Conservation (phyloP, 2,888 invertebrate genomes). For the Sarcophaga rosellei region DNA sequence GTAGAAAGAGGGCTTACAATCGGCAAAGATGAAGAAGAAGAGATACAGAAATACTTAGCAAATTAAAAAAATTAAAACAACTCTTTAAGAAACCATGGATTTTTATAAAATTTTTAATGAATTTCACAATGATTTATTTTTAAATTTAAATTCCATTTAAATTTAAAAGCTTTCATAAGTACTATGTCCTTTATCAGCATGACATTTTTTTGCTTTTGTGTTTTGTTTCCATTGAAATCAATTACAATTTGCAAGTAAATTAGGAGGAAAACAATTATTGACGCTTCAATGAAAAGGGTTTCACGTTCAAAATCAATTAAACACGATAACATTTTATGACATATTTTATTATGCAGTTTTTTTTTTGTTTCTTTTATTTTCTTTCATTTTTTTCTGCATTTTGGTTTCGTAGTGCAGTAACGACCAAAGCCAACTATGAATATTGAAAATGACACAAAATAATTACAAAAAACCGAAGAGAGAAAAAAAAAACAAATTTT, state of each 20-base stretch:
- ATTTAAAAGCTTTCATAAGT: background rate
- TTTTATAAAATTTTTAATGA: too few species aligned
- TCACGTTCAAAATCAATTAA: constrained; percentile 43
- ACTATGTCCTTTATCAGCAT: background rate
- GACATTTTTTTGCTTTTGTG: background rate
- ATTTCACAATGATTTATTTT: too few species aligned
- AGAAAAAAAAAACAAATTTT: constrained; percentile 20
- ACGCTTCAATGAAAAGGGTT: constrained; percentile 18
- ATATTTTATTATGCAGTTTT: background rate
- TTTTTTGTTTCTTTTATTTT: too few species aligned
- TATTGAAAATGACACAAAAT: background rate
- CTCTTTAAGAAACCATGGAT: too few species aligned
- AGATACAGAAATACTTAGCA: too few species aligned
- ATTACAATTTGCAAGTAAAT: constrained; percentile 12
- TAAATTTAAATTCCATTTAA: background rate
- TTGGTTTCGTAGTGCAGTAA: background rate
- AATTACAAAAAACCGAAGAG: background rate
- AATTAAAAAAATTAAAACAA: too few species aligned
- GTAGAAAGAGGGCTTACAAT: too few species aligned
- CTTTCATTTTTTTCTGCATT: too few species aligned
- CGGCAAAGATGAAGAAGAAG: too few species aligned
- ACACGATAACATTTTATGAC: constrained; percentile 32
- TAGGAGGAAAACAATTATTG: constrained; percentile 15
- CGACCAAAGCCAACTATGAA: background rate
- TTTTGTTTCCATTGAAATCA: background rate